Percentiles rank a stretch among this genome's conserved stretches.
Conservation (phyloP, 2,888 invertebrate genomes). For the Microctonus brassicae region DNA sequence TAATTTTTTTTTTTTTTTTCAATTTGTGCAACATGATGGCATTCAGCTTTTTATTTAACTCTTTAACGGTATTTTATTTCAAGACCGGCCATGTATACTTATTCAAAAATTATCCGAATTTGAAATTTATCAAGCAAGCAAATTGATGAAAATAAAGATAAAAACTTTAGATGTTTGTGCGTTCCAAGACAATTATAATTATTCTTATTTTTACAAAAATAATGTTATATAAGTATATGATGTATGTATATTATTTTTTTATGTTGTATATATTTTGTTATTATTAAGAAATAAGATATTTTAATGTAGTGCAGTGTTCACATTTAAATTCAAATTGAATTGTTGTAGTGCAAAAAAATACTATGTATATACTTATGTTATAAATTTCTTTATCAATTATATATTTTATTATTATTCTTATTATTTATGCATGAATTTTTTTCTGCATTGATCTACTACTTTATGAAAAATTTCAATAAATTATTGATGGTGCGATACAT, state of each 20-base stretch:
- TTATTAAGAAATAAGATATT: background rate
- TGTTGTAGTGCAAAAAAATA: background rate
- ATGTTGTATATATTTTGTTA: background rate
- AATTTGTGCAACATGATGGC: background rate
- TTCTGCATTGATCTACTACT: background rate
- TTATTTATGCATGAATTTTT: background rate
- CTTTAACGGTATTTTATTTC: background rate
- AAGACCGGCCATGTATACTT: background rate
- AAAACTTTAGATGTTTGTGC: background rate
- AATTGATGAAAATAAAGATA: background rate
- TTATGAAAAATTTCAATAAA: background rate
- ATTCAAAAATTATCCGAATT: background rate
- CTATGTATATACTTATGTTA: too few relatives aligned
- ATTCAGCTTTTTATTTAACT: background rate
- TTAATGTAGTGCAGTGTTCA: background rate
- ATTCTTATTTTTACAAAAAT: background rate
- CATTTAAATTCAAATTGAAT: background rate
- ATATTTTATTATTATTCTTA: background rate
- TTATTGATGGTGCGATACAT: too few relatives aligned
- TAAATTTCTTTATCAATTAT: background rate
- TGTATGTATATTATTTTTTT: background rate
- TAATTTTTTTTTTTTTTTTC: background rate
- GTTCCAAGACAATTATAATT: background rate
- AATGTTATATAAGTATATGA: background rate
- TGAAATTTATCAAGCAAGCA: background rate